These are phyloP conservation scores for Virgularia gustaviana DNA, from an alignment of 92 coral and sea anemone species.

Conservation along the genomic window DNA sequence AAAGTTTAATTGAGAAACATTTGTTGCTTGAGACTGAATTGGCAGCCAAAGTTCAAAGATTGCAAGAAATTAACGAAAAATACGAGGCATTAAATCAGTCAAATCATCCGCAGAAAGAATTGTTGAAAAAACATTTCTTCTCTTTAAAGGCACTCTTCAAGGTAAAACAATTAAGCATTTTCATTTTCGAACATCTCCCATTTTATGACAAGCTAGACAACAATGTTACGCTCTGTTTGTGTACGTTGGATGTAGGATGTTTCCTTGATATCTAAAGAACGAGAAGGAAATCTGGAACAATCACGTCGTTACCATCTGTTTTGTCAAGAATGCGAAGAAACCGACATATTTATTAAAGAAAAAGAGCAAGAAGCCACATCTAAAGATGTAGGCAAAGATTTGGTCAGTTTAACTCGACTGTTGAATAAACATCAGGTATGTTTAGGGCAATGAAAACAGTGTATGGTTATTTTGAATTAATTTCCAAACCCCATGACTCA, in stretches of 20 bases:
- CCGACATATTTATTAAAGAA: constrained; percentile 85
- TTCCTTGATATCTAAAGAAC: constrained; percentile 69
- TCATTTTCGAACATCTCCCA: too few relatives aligned
- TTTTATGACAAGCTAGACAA: too few relatives aligned
- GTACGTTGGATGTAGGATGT: too few relatives aligned
- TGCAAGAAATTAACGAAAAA: constrained; percentile 59
- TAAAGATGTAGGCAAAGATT: constrained; percentile 90
- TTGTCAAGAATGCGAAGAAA: constrained; percentile 89
- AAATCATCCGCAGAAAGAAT: constrained; percentile 74
- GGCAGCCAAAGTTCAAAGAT: constrained; percentile 75
- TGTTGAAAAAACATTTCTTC: constrained; percentile 70
- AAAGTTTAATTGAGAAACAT: constrained; percentile 88
- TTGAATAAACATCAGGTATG: constrained; percentile 85
- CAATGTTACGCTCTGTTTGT: too few relatives aligned
- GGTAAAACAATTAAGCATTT: constrained; percentile 39
- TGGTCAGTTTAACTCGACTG: constrained; percentile 82
- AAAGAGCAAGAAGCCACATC: constrained; percentile 75
- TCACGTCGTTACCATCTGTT: constrained; percentile 78
- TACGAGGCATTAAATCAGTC: constrained; percentile 67
- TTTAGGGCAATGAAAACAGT: neutral
- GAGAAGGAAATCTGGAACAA: constrained; percentile 78
- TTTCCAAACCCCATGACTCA: too few relatives aligned
- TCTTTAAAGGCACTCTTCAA: constrained; percentile 66
- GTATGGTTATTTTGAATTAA: too few relatives aligned
- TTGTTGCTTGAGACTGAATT: constrained; percentile 83